Conservation (phyloP, 2,888 invertebrate genomes). For the Luffia ferchaultella region DNA sequence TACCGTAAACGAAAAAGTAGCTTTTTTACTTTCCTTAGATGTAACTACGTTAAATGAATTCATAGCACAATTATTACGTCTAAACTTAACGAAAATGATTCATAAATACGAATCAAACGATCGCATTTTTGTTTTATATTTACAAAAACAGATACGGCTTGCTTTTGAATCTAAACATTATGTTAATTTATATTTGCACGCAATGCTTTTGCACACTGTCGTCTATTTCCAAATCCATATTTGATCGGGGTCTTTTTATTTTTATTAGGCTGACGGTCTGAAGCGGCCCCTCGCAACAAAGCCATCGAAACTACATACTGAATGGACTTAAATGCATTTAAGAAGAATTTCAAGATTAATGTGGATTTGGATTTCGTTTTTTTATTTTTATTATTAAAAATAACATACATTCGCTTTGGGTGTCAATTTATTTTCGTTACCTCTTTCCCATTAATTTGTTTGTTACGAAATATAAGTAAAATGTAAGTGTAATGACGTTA, state of each 20-base stretch:
- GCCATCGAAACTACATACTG: neutral
- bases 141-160: no score
- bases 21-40: no score
- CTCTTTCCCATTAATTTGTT: neutral
- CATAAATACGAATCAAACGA: no score
- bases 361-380: slow-evolving; percentile 42
- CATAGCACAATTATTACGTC: no score
- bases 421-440: neutral
- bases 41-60: no score
- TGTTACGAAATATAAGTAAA: no score
- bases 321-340: slow-evolving; percentile 43
- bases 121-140: no score
- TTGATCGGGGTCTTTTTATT: slow-evolving; percentile 44
- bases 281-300: slow-evolving; percentile 26
- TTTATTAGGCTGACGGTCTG: slow-evolving; percentile 60
- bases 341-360: slow-evolving; percentile 37
- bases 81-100: no score
- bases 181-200: no score
- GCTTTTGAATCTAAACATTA: no score
- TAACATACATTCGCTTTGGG: neutral
- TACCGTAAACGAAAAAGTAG: no score
- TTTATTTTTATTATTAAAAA: slow-evolving; percentile 27
- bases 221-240: slow-evolving; percentile 51
- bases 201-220: neutral
- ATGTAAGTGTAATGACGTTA: no score